Conservation (phyloP, 2,797 vertebrate species). For the Poeciliopsis infans region DNA sequence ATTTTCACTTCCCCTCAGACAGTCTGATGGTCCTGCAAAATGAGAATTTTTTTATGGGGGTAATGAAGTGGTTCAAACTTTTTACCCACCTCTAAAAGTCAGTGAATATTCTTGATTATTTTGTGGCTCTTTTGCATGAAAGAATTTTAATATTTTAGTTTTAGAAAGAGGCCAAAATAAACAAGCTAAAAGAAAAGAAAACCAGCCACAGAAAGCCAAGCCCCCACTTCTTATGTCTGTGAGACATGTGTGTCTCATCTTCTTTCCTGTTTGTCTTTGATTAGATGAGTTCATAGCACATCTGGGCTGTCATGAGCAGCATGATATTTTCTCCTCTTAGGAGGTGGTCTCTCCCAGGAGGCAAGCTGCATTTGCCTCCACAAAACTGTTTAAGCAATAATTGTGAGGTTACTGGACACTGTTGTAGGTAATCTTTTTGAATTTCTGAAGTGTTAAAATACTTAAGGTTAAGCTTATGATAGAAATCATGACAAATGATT, state of each 20-base stretch:
- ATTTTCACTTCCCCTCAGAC: neutral
- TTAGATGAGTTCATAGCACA: constrained; percentile 24
- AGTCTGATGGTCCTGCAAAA: neutral
- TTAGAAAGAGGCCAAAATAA: neutral
- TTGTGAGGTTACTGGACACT: neutral
- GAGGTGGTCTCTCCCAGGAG: neutral
- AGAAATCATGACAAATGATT: constrained; percentile 9
- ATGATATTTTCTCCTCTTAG: constrained; percentile 13
- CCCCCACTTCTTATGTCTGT: constrained; percentile 61
- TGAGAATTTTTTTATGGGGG: neutral
- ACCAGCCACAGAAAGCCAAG: constrained; percentile 24
- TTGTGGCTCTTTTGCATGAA: neutral
- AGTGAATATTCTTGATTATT: neutral
- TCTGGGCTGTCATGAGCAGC: constrained; percentile 35
- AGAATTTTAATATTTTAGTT: neutral
- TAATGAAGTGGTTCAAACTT: neutral
- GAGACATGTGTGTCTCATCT: constrained; percentile 18
- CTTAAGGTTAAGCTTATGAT: constrained; percentile 7
- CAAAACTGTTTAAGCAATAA: neutral
- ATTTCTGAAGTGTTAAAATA: neutral
- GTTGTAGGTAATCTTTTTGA: neutral
- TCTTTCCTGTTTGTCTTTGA: constrained; percentile 30
- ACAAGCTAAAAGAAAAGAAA: neutral
- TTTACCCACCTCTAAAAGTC: neutral
- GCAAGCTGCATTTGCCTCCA: neutral